Conservation (phyloP, 2,113 vertebrate genomes). For the Leptocoma aspasia region DNA sequence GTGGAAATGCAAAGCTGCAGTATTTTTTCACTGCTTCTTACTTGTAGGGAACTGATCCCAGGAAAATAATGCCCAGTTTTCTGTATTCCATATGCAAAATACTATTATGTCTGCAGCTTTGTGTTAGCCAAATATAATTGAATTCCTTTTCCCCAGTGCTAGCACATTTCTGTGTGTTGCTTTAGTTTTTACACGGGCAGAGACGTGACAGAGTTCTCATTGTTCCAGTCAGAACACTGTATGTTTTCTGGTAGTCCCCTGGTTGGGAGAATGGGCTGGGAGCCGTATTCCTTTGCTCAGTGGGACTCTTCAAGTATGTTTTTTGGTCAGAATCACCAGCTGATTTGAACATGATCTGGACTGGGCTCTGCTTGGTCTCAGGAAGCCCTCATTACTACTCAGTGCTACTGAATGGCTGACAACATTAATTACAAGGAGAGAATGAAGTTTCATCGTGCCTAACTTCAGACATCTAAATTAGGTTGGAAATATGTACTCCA, state of each 20-base stretch:
- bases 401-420: not conserved
- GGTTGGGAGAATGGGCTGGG: not conserved
- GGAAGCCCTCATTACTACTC: not conserved
- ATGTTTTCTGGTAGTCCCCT: not conserved
- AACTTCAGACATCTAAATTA: not conserved
- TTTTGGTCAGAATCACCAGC: not conserved
- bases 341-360: not conserved
- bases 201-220: not conserved
- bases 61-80: not conserved
- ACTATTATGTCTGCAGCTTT: not conserved
- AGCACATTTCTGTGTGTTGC: not conserved
- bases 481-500: not conserved
- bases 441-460: not conserved
- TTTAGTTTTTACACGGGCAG: not conserved
- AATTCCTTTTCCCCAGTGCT: not conserved
- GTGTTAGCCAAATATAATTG: not conserved
- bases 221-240: not conserved
- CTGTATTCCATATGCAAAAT: not conserved
- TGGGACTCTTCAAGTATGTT: rapidly evolving
- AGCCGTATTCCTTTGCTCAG: not conserved
- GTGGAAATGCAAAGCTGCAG: not conserved
- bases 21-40: not conserved
- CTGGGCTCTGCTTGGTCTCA: not conserved
- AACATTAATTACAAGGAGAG: not conserved
- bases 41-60: not conserved